Base-by-base conservation (phyloP, 2,797 vertebrate genomes). In the Pelobates cultripes region DNA sequence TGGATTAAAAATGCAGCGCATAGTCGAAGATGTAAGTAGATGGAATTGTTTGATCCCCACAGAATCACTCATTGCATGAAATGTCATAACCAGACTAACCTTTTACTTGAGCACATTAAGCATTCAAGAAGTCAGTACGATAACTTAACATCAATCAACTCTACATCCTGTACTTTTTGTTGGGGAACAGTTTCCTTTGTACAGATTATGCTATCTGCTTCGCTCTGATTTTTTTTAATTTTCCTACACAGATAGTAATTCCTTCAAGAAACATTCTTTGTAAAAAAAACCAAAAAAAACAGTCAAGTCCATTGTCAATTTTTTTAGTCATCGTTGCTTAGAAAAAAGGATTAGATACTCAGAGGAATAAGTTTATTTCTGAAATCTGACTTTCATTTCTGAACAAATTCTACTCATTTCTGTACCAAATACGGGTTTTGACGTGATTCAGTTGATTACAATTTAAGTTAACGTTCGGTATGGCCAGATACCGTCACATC, bases 141-240 rank as follows among this genome's bases (percentile, higher is more conserved):
- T 82, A 78, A 83, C 63, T 78, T 78, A 68, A 78, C 81, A 83
- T 83, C 81, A 83, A 83, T 83, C 81, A 82, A 8, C 13, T 4
- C 60, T 61, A 51, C 70, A 60, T 61, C 17, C 70, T 78, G 61
- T 45, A 83, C 75, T 73, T 77, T 80, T 78, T 83, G 60, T 73
- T 68, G 61, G 53, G 42, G 45, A 71, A 60, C 60, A 55, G n/a
- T 77, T 45, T 64, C 13, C 67, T 72, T 76, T 40, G 51, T 51
- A 64, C 61, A 71, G 60, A 76, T 77, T 44, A 77, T 51, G 43
- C 61, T 73, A 45, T 77, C 40, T 44, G 13, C 60, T 55, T 45
- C 51, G 12, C 57, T 66, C 40, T 55, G 74, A 17, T 17, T 64
- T 70, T 53, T 53, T 43, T 13, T 70, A 2, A 60, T 73, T 45